Conservation (phyloP, 1,140 invertebrate genomes). For the Listronotus oregonensis region DNA sequence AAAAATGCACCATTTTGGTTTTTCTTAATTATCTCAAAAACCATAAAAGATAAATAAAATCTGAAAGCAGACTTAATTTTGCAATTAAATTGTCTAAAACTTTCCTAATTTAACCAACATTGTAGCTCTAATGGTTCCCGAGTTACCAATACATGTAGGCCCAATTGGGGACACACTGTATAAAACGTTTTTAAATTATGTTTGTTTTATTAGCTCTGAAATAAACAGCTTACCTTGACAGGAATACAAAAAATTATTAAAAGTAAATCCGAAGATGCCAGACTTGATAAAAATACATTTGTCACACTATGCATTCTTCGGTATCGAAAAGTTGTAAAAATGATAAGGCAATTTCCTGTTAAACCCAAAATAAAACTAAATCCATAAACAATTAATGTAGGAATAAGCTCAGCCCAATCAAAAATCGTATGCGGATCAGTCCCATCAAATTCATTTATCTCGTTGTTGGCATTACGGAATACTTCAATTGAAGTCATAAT, state of each 20-base stretch:
- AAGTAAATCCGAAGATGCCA: conserved; percentile 74
- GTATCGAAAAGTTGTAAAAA: conserved; percentile 54
- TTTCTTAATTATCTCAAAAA: too few species aligned
- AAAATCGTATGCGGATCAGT: conserved; percentile 54
- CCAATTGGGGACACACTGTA: too few species aligned
- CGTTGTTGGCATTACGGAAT: conserved; percentile 2
- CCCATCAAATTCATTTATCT: conserved; percentile 22
- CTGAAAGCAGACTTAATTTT: too few species aligned
- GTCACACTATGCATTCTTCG: conserved; percentile 60
- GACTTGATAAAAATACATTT: conserved; percentile 73
- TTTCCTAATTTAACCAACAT: too few species aligned
- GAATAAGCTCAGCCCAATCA: conserved; percentile 64
- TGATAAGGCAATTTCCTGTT: conserved; percentile 66
- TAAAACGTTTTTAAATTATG: too few species aligned
- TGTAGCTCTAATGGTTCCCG: too few species aligned
- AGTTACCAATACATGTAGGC: too few species aligned
- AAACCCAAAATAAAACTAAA: conserved; percentile 67
- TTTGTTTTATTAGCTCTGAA: not conserved
- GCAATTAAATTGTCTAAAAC: too few species aligned
- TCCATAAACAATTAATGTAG: conserved; percentile 65
- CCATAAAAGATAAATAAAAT: too few species aligned
- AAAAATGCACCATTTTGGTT: too few species aligned
- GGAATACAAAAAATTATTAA: conserved; percentile 76
- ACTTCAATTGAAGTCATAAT: conserved; percentile 11
- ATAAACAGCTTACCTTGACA: conserved; percentile 66